Percentiles rank a stretch among this genome's conserved stretches.
phyloP scores from a whole-genome alignment of 2,888 invertebrate genomes.

The Carcina quercana region DNA sequence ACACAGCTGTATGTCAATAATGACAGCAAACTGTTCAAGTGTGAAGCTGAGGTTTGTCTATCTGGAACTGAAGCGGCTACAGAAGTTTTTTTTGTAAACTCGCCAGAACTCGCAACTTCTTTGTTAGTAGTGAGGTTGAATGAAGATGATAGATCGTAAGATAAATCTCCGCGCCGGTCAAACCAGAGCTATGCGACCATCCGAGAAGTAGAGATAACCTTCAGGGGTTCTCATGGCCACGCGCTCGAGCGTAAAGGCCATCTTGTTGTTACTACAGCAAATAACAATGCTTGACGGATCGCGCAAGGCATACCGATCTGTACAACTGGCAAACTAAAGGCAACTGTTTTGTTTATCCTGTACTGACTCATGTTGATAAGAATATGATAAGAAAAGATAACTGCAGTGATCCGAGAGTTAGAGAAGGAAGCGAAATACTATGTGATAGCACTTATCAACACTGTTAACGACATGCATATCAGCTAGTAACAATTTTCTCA shows the following conservation, averaged over 20 bases:
- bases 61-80: slow-evolving; percentile 14
- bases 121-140: slow-evolving; percentile 6
- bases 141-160: slow-evolving; percentile 5
- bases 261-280: slow-evolving; percentile 41
- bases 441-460: background rate
- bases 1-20: slow-evolving; percentile 47
- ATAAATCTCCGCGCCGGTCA: slow-evolving; percentile 3
- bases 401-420: slow-evolving; percentile 27
- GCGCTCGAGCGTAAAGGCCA: slow-evolving; percentile 60
- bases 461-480: too few species aligned
- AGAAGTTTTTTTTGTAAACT: slow-evolving; percentile 19
- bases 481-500: too few species aligned
- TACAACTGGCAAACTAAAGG: slow-evolving; percentile 17
- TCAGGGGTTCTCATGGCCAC: slow-evolving; percentile 60
- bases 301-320: slow-evolving; percentile 12
- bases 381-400: slow-evolving; percentile 26
- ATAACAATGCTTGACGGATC: slow-evolving; percentile 37
- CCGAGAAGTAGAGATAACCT: slow-evolving; percentile 50
- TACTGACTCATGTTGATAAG: slow-evolving; percentile 17
- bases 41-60: slow-evolving; percentile 28
- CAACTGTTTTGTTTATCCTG: slow-evolving; percentile 21
- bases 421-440: background rate
- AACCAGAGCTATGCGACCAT: slow-evolving; percentile 21
- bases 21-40: slow-evolving; percentile 54
- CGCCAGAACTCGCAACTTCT: slow-evolving; percentile 7